A percentile compares a stretch with the other conserved stretches of the same genome.
Conservation (phyloP, 1,140 invertebrate species). For the Solenopsis fugax region DNA sequence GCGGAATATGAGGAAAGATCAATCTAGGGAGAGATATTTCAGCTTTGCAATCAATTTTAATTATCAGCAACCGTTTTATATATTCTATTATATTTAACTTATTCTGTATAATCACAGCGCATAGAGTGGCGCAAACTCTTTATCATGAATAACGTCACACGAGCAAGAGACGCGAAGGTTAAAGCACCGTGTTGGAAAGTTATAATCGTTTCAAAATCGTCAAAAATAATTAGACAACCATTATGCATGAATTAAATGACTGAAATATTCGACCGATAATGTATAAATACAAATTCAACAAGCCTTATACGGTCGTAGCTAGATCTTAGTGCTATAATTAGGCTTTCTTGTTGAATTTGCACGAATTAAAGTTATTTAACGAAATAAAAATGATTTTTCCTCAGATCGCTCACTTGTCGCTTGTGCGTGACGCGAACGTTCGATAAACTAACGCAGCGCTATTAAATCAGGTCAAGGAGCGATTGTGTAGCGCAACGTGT, state of each 20-base stretch:
- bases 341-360: too few relatives aligned
- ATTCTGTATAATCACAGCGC: neutral
- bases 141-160: neutral
- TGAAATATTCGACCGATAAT: too few relatives aligned
- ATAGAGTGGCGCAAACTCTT: neutral
- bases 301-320: too few relatives aligned
- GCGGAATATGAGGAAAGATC: neutral
- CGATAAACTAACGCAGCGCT: slow-evolving; percentile 39
- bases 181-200: neutral
- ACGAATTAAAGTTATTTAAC: neutral
- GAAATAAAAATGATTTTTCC: slow-evolving; percentile 19
- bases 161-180: neutral
- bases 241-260: neutral
- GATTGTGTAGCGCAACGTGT: slow-evolving; percentile 51
- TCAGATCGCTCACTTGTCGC: slow-evolving; percentile 6
- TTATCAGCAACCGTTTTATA: neutral
- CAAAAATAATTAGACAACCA: neutral
- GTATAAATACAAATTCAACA: too few relatives aligned
- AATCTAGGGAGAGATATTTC: neutral
- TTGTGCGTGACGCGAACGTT: slow-evolving; percentile 8
- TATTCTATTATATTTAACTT: neutral
- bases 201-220: neutral
- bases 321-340: too few relatives aligned
- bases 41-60: neutral
- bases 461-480: slow-evolving; percentile 57